Conservation (phyloP, 2,797 vertebrate genomes). For the Typhlichthys subterraneus region DNA sequence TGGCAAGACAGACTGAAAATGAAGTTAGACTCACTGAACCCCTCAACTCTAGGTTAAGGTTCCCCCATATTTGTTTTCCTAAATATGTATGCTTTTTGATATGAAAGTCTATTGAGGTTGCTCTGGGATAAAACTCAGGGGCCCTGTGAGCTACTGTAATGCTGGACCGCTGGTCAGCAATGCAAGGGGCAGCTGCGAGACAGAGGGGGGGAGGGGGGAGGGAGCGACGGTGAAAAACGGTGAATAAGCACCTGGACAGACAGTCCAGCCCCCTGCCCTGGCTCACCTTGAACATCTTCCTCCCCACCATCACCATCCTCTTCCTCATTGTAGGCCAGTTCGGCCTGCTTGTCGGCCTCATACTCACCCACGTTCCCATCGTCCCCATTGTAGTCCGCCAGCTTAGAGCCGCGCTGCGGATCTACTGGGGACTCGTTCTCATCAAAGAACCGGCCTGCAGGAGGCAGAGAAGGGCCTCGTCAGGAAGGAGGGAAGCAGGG, state of each 20-base stretch:
- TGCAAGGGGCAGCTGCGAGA: constrained; percentile 50
- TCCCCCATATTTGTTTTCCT: constrained; percentile 4
- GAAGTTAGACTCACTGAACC: constrained; percentile 72
- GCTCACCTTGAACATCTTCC: constrained; percentile 99
- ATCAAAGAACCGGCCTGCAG: constrained; percentile 99
- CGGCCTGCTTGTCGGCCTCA: constrained; percentile 99
- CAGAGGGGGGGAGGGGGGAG: constrained; percentile 55
- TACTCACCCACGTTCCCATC: constrained; percentile 99
- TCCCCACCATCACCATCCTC: constrained; percentile 99
- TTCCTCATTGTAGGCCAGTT: constrained; percentile 99
- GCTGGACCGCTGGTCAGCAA: constrained; percentile 44
- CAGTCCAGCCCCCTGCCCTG: constrained; percentile 70
- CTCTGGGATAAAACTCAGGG: constrained; percentile 60
- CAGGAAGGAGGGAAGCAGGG: constrained; percentile 73
- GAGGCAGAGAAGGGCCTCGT: constrained; percentile 87
- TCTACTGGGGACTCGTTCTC: constrained; percentile 99
- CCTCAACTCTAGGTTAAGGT: constrained; percentile 52
- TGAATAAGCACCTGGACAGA: constrained; percentile 72
- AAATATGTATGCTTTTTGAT: background rate
- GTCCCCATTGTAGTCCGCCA: constrained; percentile 99
- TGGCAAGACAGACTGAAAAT: constrained; percentile 63
- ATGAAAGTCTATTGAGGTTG: constrained; percentile 3
- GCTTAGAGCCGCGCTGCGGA: constrained; percentile 98
- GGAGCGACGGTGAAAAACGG: constrained; percentile 65
- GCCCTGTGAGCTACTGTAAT: constrained; percentile 66